Evolutionary conservation across 2,113 vertebrate genomes (phyloP), one percentile per base, ranked within the genome.

Genomic region (Pavo muticus): DNA sequence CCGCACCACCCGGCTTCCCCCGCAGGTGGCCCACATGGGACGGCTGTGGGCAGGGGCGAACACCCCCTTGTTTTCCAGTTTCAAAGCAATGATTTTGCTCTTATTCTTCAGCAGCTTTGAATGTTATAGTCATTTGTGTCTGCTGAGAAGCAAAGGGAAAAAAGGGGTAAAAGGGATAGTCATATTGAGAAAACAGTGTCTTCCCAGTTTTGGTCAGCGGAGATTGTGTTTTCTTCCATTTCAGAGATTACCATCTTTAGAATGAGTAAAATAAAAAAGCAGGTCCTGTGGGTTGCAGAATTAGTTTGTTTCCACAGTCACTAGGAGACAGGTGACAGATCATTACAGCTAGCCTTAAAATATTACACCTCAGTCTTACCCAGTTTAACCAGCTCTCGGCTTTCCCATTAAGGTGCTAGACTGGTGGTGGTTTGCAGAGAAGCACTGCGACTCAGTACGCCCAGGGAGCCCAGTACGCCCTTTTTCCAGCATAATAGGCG

Each of bases 321-420:
- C 48, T 59, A 90, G 54, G 64, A 87, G 45, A 59, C 39, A 29
- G 70, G 35, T 37, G 75, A 50, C 45, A 92, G 75, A 73, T 71
- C 42, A 90, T 78, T 87, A 87, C 91, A 89, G 29, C 80, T 1
- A 5, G 69, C 63, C 71, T 89, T 75, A 54, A 56, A 79, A 87
- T 68, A 93, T 81, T 60, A 76, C 61, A 82, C 47, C 69, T 76
- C 52, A 11, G 56, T 19, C 30, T 65, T 70, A 87, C 44, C 40
- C 65, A 52, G 74, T 94, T 84, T 71, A 94, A 72, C 87, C 80
- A 85, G 68, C 29, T 56, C 63, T 90, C 70, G 57, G 71, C 91
- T 93, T 82, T 57, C 25, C 56, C 84, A 84, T 94, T 82, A 65
- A 48, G 75, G 40, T 57, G n/a, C 59, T 73, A 57, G 74, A 29